Conservation (phyloP, 1,140 invertebrate species). For the Holcopasites calliopsidis region DNA sequence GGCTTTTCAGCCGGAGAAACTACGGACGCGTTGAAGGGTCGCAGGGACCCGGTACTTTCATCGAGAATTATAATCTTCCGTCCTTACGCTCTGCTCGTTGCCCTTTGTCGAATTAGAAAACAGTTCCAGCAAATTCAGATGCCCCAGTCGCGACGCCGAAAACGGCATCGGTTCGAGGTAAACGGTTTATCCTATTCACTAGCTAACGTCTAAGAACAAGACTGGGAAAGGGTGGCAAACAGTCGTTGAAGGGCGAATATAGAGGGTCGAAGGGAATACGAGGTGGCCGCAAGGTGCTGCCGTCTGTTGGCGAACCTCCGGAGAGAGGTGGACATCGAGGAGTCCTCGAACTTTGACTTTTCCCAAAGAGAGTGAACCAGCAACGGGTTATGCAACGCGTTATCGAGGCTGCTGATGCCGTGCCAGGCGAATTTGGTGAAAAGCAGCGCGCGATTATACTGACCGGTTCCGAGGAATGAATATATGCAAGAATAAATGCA, state of each 20-base stretch:
- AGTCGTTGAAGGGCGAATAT: not conserved
- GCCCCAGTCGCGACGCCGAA: not conserved
- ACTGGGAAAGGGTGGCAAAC: slow-evolving; percentile 35
- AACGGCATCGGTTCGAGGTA: slow-evolving; percentile 68
- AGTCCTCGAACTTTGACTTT: slow-evolving; percentile 47
- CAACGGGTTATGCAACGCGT: slow-evolving; percentile 22
- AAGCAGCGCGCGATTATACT: too few species aligned
- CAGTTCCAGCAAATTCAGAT: slow-evolving; percentile 15
- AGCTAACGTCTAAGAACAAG: slow-evolving; percentile 59
- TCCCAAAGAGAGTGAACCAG: slow-evolving; percentile 13
- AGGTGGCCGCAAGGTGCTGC: slow-evolving; percentile 42
- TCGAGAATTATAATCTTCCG: slow-evolving; percentile 7
- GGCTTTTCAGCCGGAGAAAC: too few species aligned
- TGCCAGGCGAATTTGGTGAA: not conserved
- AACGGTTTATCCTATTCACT: slow-evolving; percentile 77
- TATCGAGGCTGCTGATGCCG: not conserved
- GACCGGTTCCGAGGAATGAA: too few species aligned
- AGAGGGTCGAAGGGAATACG: not conserved
- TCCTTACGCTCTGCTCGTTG: not conserved
- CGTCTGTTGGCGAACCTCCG: slow-evolving; percentile 13
- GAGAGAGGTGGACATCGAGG: not conserved
- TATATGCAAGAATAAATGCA: too few species aligned
- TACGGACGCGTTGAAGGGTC: too few species aligned
- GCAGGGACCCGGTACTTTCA: not conserved
- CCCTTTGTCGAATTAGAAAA: slow-evolving; percentile 27